phyloP scores from a whole-genome alignment of 2,888 invertebrate genomes.

The Dyspetes luteomarginatus region DNA sequence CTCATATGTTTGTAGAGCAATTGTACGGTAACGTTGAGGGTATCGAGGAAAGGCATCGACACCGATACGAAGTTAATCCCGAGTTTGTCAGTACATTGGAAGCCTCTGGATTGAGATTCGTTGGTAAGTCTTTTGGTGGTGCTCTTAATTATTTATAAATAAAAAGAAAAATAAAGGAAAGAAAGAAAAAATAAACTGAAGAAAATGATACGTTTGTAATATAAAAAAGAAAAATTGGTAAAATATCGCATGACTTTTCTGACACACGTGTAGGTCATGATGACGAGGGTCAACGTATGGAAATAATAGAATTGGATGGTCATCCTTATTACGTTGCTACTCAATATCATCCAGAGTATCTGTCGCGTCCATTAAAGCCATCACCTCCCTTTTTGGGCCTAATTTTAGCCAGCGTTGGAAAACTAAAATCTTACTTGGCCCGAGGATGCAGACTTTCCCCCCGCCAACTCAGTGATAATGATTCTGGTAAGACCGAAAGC shows the following conservation, averaged over 20 bases:
- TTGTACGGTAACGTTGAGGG: constrained; percentile 90
- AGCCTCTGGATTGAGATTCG: constrained; percentile 93
- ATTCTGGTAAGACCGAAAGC: constrained; percentile 85
- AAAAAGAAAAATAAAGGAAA: background rate
- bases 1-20: constrained; percentile 84
- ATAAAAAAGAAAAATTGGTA: constrained; percentile 7
- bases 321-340: constrained; percentile 98
- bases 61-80: constrained; percentile 99
- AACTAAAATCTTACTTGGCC: constrained; percentile 89
- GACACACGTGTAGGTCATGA: too few relatives aligned
- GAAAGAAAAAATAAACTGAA: constrained; percentile 1
- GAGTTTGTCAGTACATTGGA: constrained; percentile 91
- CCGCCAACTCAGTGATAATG: constrained; percentile 89
- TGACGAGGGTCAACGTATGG: constrained; percentile 94
- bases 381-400: constrained; percentile 98
- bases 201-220: too few relatives aligned
- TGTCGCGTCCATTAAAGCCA: constrained; percentile 94
- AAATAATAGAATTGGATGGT: constrained; percentile 93
- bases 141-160: constrained; percentile 14
- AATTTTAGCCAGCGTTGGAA: constrained; percentile 94
- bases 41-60: constrained; percentile 98
- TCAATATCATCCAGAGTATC: constrained; percentile 99
- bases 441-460: constrained; percentile 91
- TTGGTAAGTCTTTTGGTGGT: constrained; percentile 85
- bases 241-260: background rate